Base-by-base conservation (phyloP, 2,113 vertebrate species). In the Acinonyx jubatus region DNA sequence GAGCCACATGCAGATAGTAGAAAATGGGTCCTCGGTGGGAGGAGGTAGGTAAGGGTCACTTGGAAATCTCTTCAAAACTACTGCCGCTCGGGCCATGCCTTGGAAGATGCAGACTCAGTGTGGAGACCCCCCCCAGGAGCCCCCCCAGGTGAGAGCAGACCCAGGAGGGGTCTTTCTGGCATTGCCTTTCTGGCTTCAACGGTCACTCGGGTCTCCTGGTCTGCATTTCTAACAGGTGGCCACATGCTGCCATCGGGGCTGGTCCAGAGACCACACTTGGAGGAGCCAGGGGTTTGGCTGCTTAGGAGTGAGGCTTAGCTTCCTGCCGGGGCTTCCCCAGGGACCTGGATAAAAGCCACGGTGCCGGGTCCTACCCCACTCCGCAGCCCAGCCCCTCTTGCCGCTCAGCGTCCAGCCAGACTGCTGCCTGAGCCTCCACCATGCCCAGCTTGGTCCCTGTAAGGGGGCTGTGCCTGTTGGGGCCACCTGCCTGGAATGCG, bases 1-100 rank as follows among this genome's bases (percentile, higher is more conserved):
- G 71, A n/a, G 55, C 55, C 4, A 23, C 0, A 0, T 33, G 1
- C 13, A 6, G 1, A 1, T 8, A 4, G 38, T 33, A 78, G 55
- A 78, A 2, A 7, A 14, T 0, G 0, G 9, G 38, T 41, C 38
- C 68, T 29, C 6, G 3, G 55, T 50, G 8, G 71, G 29, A 61
- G 57, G 57, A 76, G 29, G 87, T 4, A 13, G 10, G 2, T 21
- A 11, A 25, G 15, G 5, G 52, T 76, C 71, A 10, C 29, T 48
- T 10, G 10, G 23, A 45, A 63, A 63, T 55, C 25, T 57, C 85
- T 73, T 69, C 31, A 8, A 27, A 73, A 21, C 15, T 29, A 3
- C 48, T 9, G 6, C 52, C 12, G 0, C 82, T 66, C 57, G 0
- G 27, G 27, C 55, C 33, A 3, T 19, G 66, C 9, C 25, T 73